Conservation (phyloP, 2,888 invertebrate genomes). For the Branchellion lobata region DNA sequence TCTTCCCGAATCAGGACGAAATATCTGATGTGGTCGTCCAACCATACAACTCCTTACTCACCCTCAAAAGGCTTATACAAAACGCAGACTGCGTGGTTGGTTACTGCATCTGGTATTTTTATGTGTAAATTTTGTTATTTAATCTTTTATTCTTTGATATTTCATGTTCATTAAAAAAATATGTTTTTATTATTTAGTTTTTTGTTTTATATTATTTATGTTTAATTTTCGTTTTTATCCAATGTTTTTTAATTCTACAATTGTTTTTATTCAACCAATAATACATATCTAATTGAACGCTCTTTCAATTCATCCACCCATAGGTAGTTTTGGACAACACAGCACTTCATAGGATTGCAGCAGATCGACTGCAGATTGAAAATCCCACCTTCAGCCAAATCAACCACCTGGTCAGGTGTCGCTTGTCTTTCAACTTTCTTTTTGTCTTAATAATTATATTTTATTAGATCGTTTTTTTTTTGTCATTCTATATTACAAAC, state of each 20-base stretch:
- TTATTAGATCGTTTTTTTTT: no score
- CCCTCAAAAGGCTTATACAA: conserved; percentile 86
- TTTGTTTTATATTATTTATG: no score
- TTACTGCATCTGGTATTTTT: not conserved
- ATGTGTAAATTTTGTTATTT: not conserved
- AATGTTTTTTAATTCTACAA: no score
- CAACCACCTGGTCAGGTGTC: conserved; percentile 74
- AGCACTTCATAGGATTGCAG: conserved; percentile 75
- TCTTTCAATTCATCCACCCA: no score
- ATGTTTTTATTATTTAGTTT: no score
- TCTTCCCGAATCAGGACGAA: conserved; percentile 83
- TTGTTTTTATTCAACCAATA: no score
- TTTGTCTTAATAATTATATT: no score
- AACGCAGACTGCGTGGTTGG: conserved; percentile 87
- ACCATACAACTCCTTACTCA: conserved; percentile 75
- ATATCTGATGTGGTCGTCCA: conserved; percentile 63
- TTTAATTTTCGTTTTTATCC: no score
- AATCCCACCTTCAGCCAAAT: conserved; percentile 96
- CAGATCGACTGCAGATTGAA: conserved; percentile 86
- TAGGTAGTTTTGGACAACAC: conserved; percentile 89
- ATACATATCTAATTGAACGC: no score
- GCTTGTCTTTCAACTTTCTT: no score
- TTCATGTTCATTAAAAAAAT: not conserved
- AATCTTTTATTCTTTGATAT: not conserved
- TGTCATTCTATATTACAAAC: conserved; percentile 1